These are phyloP conservation scores for Sphenodon punctatus DNA, from an alignment of 2,797 vertebrate species.

Conservation along the genomic window DNA sequence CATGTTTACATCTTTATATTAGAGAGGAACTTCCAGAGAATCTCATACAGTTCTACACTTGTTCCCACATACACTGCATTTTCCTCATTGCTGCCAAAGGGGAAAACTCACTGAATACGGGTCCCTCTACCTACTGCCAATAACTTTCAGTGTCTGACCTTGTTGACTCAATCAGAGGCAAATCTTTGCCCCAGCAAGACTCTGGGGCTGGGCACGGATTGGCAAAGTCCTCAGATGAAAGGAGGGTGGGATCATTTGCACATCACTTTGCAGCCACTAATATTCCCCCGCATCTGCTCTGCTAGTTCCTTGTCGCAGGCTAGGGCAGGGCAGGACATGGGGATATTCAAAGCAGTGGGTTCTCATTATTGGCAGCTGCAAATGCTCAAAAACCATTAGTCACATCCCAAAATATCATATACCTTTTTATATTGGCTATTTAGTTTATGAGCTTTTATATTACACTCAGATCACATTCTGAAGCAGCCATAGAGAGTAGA, in stretches of 20 bases:
- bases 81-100: no score
- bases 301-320: neutral
- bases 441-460: no score
- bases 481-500: no score
- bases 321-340: neutral
- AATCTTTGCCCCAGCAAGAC: neutral
- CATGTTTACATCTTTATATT: neutral
- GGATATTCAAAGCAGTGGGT: neutral
- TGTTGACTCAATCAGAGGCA: no score
- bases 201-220: neutral
- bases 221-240: neutral
- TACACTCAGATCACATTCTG: no score
- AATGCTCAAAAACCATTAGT: no score
- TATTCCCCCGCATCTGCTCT: neutral
- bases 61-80: no score
- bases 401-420: no score
- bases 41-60: neutral
- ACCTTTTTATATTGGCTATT: no score
- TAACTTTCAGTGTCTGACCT: no score
- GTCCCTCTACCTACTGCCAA: no score
- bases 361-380: neutral
- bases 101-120: no score
- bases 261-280: neutral
- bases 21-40: conserved; percentile 8
- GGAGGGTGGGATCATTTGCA: neutral